Evolutionary conservation across 35 echinoderm and acorn worm genomes (phyloP), one percentile per base, ranked within the genome.

Genomic region (Antedon bifida): DNA sequence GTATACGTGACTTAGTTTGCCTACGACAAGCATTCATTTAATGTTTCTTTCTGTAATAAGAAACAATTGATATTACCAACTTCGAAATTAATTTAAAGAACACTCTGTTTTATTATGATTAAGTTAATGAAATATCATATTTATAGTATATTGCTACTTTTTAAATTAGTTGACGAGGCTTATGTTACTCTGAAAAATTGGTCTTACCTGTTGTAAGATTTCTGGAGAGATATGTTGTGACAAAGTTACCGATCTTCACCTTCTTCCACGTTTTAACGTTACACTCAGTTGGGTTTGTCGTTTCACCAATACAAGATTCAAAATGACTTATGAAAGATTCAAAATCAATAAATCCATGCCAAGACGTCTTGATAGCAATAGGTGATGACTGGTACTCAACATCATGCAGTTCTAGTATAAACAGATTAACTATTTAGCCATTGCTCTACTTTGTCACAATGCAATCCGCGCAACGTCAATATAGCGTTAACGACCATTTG

Each of bases 331-430:
- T 83, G n/a, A n/a, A n/a, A n/a, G n/a, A n/a, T n/a, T n/a, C n/a
- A n/a, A n/a, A n/a, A n/a, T n/a, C n/a, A n/a, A n/a, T n/a, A n/a
- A n/a, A n/a, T n/a, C n/a, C n/a, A n/a, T n/a, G n/a, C n/a, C n/a
- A n/a, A n/a, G n/a, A 13, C 5, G 74, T 9, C 26, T 42, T 30
- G 13, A 83, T 33, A 16, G 81, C 0, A 0, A 30, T 23, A n/a
- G 77, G 80, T 0, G 46, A 79, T 33, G 80, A 81, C 75, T 87
- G 85, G 42, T 79, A 87, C 21, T 87, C 78, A 80, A 79, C 12
- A 81, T 87, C 85, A 32, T 81, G 85, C 5, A 87, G 78, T 19
- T 33, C 83, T 85, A 33, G 26, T 0, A 76, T 34, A 75, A 42
- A 44, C 7, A 30, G 81, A 82, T 26, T 17, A 81, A 36, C 13